phyloP scores from a whole-genome alignment of 1,140 invertebrate genomes.

The Aphis craccivora region DNA sequence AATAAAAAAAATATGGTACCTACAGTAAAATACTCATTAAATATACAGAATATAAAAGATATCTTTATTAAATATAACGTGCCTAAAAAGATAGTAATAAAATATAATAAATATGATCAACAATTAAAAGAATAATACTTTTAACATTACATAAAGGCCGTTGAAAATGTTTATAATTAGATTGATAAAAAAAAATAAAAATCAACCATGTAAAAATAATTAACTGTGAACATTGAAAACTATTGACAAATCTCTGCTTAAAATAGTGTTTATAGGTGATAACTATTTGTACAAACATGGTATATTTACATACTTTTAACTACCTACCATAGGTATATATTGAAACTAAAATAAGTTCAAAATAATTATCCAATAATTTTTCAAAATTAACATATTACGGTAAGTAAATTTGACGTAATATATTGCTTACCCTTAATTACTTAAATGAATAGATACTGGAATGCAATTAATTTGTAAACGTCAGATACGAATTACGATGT shows the following conservation, averaged over 20 bases:
- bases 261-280: background rate
- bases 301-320: background rate
- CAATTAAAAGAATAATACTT: too few relatives aligned
- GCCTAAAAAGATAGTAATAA: too few relatives aligned
- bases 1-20: too few relatives aligned
- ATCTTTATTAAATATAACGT: too few relatives aligned
- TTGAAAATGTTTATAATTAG: background rate
- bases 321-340: background rate
- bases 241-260: background rate
- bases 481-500: background rate
- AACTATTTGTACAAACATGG: background rate
- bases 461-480: background rate
- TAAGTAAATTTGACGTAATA: background rate
- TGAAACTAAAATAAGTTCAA: background rate
- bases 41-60: too few relatives aligned
- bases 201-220: background rate
- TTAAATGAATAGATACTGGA: background rate
- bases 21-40: too few relatives aligned
- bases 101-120: too few relatives aligned
- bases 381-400: background rate
- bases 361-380: background rate
- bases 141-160: too few relatives aligned
- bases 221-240: background rate
- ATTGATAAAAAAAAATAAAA: background rate
- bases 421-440: background rate